Evolutionary conservation across 2,113 vertebrate species (phyloP), one percentile per base, ranked within the genome.

Genomic region (Scomber colias): DNA sequence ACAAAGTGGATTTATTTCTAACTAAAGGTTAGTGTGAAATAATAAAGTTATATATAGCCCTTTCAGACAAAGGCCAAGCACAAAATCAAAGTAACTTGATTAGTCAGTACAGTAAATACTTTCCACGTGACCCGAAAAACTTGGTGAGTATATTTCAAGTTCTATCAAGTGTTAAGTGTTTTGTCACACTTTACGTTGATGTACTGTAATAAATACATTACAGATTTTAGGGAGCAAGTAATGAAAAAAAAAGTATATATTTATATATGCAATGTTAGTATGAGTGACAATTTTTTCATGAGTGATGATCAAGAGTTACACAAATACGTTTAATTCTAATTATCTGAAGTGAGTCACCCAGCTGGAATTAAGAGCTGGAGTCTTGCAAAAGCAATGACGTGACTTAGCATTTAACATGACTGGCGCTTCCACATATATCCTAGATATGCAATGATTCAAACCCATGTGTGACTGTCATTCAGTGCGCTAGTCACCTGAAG

Each of bases 401-500:
- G 44, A 59, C 31, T 7, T 1, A 8, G 17, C 40, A 64, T 79
- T 69, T 61, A 61, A 62, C 15, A 53, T 3, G 15, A 10, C 50
- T 54, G 56, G 35, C 59, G 44, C 2, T 49, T 54, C 30, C 4
- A 21, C 21, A 31, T 17, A 3, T 75, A 31, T 57, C 63, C 63
- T 54, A 30, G 30, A 66, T 53, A 70, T 8, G 1, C 12, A 7
- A 54, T 71, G 64, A 82, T 61, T 83, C 54, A 82, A 61, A 64
- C 54, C 27, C 53, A 67, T 61, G 50, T 27, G 46, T 30, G 11
- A 56, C 16, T 61, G 67, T 66, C 61, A 74, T 75, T 62, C 44
- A 54, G 54, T 45, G 51, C 51, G 27, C 15, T 2, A 12, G 40
- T 73, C 84, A 88, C 56, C 45, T 83, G 45, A 64, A 49, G 45